phyloP scores from a whole-genome alignment of 2,113 vertebrate genomes.

The Nettapus auritus region DNA sequence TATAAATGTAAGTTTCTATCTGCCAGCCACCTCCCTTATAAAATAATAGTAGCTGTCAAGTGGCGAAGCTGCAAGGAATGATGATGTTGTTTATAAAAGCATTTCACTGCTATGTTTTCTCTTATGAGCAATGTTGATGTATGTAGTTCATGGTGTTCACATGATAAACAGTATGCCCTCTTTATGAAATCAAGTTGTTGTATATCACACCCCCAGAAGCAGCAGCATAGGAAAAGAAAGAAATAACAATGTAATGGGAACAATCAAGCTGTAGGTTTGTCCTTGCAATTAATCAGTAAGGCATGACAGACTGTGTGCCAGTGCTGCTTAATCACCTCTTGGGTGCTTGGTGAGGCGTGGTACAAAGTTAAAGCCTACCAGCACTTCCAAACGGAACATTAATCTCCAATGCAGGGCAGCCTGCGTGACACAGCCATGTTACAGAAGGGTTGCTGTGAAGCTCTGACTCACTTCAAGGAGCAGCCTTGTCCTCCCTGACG shows the following conservation, averaged over 20 bases:
- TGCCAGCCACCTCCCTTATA: not conserved
- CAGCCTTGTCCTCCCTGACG: accelerated
- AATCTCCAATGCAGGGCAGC: not conserved
- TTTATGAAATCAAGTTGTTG: not conserved
- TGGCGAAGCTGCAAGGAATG: not conserved
- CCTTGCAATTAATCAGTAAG: constrained; percentile 15
- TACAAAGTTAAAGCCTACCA: not conserved
- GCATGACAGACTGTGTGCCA: not conserved
- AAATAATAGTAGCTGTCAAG: constrained; percentile 49
- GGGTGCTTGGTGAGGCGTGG: not conserved
- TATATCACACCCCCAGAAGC: not conserved
- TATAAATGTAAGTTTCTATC: constrained; percentile 33
- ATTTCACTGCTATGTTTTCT: not conserved
- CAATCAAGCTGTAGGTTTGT: constrained; percentile 10
- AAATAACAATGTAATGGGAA: not conserved
- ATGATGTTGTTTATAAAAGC: constrained; percentile 11
- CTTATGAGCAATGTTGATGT: not conserved
- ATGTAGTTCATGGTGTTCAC: not conserved
- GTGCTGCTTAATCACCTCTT: not conserved
- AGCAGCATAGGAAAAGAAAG: not conserved
- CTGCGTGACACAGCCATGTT: not conserved
- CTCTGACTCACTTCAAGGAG: not conserved
- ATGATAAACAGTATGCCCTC: not conserved
- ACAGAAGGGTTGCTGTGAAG: not conserved
- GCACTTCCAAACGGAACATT: not conserved